Base-by-base conservation (phyloP, 2,888 invertebrate species). In the Alentia gelatinosa region DNA sequence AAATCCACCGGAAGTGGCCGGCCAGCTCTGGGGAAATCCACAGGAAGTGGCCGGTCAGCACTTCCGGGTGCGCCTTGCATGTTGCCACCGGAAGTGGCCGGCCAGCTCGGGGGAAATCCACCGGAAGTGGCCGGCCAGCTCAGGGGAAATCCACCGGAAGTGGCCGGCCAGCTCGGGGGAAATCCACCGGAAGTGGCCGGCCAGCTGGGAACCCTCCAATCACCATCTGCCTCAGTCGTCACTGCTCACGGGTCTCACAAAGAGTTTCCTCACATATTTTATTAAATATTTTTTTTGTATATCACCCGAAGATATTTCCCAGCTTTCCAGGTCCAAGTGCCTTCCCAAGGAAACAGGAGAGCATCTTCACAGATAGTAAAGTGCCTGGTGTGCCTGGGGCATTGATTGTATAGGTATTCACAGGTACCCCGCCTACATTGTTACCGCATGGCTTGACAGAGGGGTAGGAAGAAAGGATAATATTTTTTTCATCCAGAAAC, bases 371-470 rank as follows among this genome's bases (percentile, higher is more conserved):
- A 4, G 56, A 4, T 56, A 3, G 1, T 19, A 19, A 19, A 19
- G 56, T 19, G 56, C 23, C n/a, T 68, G 5, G 3, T 12, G 1
- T 30, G 30, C 33, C 68, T 68, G 26, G 30, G 68, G 68, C 68
- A 68, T 68, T 68, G 33, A 30, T n/a, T 68, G 12, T 12, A n/a
- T 26, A 30, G 12, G 26, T 68, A 12, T 68, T 30, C 26, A 30
- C 26, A 68, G 33, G 30, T 3, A 12, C 26, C 12, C 12, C 15
- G 12, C 1, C 30, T 68, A 3, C 33, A 4, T 5, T 68, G 47
- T 47, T n/a, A 30, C 35, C 23, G 79, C 79, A 79, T 79, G 26
- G 79, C 37, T 79, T 79, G 79, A 79, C 79, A 79, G 9, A 79
- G 79, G 15, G 15, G 37, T 79, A 39, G 39, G 15, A 23, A 39